Conservation (phyloP, 2,888 invertebrate genomes). For the Agrotis exclamationis region DNA sequence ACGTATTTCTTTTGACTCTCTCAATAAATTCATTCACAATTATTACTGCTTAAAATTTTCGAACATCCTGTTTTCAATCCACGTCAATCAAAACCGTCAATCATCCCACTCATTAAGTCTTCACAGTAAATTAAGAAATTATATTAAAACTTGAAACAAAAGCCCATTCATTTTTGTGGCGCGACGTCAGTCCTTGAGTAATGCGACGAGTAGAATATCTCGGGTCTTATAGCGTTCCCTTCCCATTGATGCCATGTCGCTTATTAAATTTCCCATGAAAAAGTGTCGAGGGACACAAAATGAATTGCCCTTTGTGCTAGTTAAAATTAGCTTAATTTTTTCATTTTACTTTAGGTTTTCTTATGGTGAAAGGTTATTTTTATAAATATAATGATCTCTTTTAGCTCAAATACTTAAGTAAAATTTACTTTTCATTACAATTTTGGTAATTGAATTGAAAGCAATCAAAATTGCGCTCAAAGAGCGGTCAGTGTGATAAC, state of each 20-base stretch:
- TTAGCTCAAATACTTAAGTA: not conserved
- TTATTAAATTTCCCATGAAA: conserved; percentile 75
- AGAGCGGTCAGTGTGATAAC: not conserved
- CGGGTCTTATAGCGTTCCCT: conserved; percentile 61
- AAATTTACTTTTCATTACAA: not conserved
- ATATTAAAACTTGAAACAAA: conserved; percentile 50
- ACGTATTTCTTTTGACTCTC: too few species aligned
- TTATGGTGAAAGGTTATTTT: not conserved
- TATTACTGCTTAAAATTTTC: not conserved
- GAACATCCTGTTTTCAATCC: not conserved
- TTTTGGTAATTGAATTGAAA: not conserved
- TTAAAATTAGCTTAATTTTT: conserved; percentile 48
- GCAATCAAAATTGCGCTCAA: not conserved
- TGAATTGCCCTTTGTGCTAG: conserved; percentile 56
- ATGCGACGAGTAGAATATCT: conserved; percentile 59
- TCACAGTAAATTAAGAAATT: conserved; percentile 14
- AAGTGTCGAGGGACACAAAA: conserved; percentile 60
- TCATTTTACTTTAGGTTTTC: conserved; percentile 22
- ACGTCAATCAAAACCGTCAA: conserved; percentile 15
- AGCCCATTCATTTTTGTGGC: conserved; percentile 43
- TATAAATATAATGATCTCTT: not conserved
- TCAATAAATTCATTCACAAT: too few species aligned
- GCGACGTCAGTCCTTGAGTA: conserved; percentile 58
- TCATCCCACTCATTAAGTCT: conserved; percentile 7
- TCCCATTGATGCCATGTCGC: conserved; percentile 63